phyloP scores from a whole-genome alignment of 2,113 vertebrate genomes.

The Brachyistius frenatus region DNA sequence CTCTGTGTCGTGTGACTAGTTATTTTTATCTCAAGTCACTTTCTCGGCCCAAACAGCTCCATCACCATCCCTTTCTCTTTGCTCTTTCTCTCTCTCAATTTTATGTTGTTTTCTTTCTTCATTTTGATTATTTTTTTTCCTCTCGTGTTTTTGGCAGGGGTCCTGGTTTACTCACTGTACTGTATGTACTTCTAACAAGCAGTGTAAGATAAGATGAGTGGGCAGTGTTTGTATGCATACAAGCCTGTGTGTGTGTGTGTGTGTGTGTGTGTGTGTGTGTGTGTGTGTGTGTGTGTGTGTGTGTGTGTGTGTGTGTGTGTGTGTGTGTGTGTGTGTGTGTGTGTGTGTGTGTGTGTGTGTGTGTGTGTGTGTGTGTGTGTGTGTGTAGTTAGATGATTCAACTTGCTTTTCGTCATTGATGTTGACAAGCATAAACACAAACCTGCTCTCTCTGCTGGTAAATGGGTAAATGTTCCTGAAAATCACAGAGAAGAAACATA shows the following conservation, averaged over 20 bases:
- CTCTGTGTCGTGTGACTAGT: conserved; percentile 88
- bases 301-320: conserved; percentile 25
- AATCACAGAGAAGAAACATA: conserved; percentile 23
- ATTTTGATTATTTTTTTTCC: conserved; percentile 34
- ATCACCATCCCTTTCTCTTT: conserved; percentile 53
- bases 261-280: conserved; percentile 20
- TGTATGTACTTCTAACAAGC: conserved; percentile 64
- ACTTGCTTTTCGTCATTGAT: conserved; percentile 67
- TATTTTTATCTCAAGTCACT: conserved; percentile 92
- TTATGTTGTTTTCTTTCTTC: conserved; percentile 29
- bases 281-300: conserved; percentile 32
- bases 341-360: conserved; percentile 32
- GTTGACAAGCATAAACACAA: conserved; percentile 62
- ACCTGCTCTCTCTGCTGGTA: conserved; percentile 49
- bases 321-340: conserved; percentile 40
- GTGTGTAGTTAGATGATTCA: conserved; percentile 59
- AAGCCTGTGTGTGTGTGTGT: conserved; percentile 12
- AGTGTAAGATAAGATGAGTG: conserved; percentile 62
- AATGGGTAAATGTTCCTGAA: conserved; percentile 47
- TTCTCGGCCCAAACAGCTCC: conserved; percentile 84
- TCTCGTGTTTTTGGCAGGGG: conserved; percentile 46
- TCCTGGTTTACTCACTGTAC: conserved; percentile 57
- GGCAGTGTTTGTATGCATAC: conserved; percentile 51
- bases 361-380: conserved; percentile 40
- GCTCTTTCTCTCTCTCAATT: conserved; percentile 26